A percentile compares a stretch with the other conserved stretches of the same genome.
Conservation (phyloP, 2,888 invertebrate genomes). For the Opisthograptis luteolata region DNA sequence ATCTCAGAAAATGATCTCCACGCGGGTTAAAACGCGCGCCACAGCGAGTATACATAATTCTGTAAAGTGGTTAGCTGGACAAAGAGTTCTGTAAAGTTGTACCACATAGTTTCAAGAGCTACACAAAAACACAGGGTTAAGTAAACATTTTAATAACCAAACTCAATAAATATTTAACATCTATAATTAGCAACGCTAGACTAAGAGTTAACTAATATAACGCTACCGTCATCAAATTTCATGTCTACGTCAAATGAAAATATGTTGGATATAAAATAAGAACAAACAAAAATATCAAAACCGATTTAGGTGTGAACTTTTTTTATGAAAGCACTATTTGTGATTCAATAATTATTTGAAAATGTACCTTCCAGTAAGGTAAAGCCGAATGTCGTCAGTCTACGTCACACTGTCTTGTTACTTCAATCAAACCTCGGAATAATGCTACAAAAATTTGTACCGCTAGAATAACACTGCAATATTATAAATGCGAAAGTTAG, state of each 20-base stretch:
- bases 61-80: too few species aligned
- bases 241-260: slow-evolving; percentile 15
- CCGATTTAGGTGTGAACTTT: slow-evolving; percentile 1
- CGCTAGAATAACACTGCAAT: too few species aligned
- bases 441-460: too few species aligned
- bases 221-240: slow-evolving; percentile 13
- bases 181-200: slow-evolving; percentile 57
- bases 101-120: slow-evolving; percentile 25
- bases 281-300: slow-evolving; percentile 15
- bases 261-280: slow-evolving; percentile 21
- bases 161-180: slow-evolving; percentile 66
- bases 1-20: too few species aligned
- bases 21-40: too few species aligned
- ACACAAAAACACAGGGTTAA: slow-evolving; percentile 45
- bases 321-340: slow-evolving; percentile 12
- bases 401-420: too few species aligned
- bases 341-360: neutral
- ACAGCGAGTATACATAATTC: neutral
- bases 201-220: slow-evolving; percentile 48
- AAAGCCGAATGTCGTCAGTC: too few species aligned
- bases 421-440: too few species aligned
- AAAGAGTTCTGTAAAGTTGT: slow-evolving; percentile 1
- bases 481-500: too few species aligned
- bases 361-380: too few species aligned
- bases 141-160: slow-evolving; percentile 48